phyloP scores from a whole-genome alignment of 2,113 vertebrate genomes.

The Piaya cayana region DNA sequence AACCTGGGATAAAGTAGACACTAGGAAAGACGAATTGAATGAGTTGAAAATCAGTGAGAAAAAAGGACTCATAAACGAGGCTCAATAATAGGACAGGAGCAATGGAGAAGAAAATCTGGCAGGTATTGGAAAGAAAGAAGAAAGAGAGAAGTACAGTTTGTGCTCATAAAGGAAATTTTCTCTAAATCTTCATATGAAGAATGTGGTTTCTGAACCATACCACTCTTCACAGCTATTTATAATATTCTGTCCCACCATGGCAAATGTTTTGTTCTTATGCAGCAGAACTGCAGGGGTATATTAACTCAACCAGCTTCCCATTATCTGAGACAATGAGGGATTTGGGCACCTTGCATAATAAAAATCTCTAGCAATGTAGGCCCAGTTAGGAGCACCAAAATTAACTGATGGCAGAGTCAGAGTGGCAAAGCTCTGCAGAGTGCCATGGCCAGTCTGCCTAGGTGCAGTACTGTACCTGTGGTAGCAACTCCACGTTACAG shows the following conservation, averaged over 20 bases:
- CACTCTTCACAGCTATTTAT: not conserved
- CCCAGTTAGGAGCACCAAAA: not conserved
- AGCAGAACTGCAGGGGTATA: not conserved
- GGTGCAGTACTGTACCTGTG: not conserved
- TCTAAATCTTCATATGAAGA: not conserved
- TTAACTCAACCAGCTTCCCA: not conserved
- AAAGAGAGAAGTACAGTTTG: not conserved
- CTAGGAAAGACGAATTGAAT: not conserved
- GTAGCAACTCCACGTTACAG: not conserved
- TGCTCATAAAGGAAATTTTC: not conserved
- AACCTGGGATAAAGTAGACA: not conserved
- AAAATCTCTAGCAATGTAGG: not conserved
- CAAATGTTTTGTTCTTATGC: not conserved
- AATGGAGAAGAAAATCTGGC: not conserved
- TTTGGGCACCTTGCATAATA: not conserved
- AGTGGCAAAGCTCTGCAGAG: not conserved
- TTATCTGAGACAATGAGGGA: not conserved
- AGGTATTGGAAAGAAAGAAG: not conserved
- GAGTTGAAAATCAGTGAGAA: not conserved
- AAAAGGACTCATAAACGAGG: not conserved
- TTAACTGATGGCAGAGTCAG: accelerated
- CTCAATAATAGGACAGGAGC: not conserved
- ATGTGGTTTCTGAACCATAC: not conserved
- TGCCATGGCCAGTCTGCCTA: not conserved
- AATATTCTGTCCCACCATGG: not conserved